Conservation (phyloP, 2,888 invertebrate genomes). For the Glyphotaelius pellucidus region DNA sequence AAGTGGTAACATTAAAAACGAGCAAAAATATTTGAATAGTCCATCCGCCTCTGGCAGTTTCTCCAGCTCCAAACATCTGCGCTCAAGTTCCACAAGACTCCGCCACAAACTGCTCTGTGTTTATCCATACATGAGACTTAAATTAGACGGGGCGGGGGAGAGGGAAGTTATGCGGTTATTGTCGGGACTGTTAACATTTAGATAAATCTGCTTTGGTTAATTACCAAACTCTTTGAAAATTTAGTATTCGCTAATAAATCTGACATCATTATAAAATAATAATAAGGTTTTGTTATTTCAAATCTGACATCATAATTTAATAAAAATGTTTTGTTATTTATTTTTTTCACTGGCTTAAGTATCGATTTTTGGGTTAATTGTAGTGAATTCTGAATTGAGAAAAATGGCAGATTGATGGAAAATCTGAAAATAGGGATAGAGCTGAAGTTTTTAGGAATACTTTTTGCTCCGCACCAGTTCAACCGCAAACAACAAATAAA, state of each 20-base stretch:
- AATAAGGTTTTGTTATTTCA: not conserved
- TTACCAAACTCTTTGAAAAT: not conserved
- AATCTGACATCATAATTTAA: not conserved
- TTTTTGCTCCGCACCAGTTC: too few relatives aligned
- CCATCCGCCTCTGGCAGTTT: not conserved
- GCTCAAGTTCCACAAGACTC: not conserved
- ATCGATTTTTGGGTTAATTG: not conserved
- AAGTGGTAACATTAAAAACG: not conserved
- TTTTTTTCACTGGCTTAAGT: not conserved
- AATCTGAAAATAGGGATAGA: too few relatives aligned
- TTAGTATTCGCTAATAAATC: not conserved
- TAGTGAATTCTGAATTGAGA: not conserved
- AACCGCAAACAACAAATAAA: too few relatives aligned
- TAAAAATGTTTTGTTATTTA: not conserved
- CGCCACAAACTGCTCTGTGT: not conserved
- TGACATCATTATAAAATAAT: not conserved
- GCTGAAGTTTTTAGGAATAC: too few relatives aligned
- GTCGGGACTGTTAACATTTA: not conserved
- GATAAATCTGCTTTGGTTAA: not conserved
- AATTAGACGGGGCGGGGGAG: not conserved
- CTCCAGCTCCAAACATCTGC: not conserved
- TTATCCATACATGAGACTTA: conserved; percentile 2
- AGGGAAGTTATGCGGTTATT: not conserved
- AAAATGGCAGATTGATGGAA: not conserved
- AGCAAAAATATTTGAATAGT: not conserved